Evolutionary conservation across 2,888 invertebrate species (phyloP), one percentile per base, ranked within the genome.

Genomic region (Andricus curvator): DNA sequence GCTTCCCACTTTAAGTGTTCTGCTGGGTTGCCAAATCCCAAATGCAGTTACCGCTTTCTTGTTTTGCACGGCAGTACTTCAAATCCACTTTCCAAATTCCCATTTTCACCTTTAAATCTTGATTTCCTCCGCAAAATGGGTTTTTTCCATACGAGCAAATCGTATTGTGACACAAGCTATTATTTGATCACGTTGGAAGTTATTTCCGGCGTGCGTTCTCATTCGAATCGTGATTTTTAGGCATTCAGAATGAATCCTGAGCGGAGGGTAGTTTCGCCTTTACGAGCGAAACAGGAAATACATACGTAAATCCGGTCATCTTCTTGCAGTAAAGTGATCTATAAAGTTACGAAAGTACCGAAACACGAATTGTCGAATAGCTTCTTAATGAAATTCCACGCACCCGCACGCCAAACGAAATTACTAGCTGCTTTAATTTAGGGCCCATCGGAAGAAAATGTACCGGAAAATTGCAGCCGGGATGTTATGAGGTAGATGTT

Each of bases 301-400:
- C 74, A 74, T 56, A 74, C 70, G 70, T 74, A 74, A 74, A 74
- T 74, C 74, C 56, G 74, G 74, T 74, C 74, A 74, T 74, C 33
- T 56, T 74, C 70, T 74, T 74, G 74, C 37, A 33, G 51, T 74
- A 56, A 74, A 78, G 48, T 76, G 56, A 44, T 68, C 65, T 77
- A 78, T 81, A 81, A 82, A 82, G 67, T 65, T 56, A 77, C 80
- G 80, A 62, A 77, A 81, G 76, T 64, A 80, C 81, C 78, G 81
- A 80, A 80, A 83, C 82, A 65, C 78, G 81, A 80, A 83, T 81
- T 80, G 79, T 66, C 81, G 78, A 84, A 85, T 82, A 81, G 70
- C 65, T 77, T 80, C 66, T 77, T 84, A 85, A 85, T 86, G 84
- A 88, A 88, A 86, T 82, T 84, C 78, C 60, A 81, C 78, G 81